A percentile compares a stretch with the other conserved stretches of the same genome.
These are phyloP conservation scores for Idaea straminata DNA, from an alignment of 2,888 invertebrate genomes.

Conservation along the genomic window DNA sequence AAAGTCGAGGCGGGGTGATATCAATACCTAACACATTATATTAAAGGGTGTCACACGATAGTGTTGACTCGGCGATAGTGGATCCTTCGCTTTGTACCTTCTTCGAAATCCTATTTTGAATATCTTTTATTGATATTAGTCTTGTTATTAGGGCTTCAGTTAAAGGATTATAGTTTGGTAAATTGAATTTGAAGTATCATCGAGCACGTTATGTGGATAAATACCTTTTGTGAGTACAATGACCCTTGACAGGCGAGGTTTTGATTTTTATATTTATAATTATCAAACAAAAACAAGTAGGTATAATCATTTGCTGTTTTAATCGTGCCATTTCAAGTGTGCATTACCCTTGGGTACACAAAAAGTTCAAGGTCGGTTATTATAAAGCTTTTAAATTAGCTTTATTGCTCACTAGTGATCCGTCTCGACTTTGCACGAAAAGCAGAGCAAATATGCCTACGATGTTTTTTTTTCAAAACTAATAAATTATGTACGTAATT, in stretches of 20 bases:
- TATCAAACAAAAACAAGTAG: no score
- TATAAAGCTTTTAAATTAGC: no score
- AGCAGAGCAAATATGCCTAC: no score
- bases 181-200: background rate
- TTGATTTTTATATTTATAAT: no score
- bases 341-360: no score
- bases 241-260: background rate
- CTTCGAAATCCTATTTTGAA: constrained; percentile 33
- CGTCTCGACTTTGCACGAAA: no score
- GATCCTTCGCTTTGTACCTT: constrained; percentile 36
- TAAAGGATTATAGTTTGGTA: background rate
- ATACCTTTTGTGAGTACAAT: background rate
- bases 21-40: constrained; percentile 31
- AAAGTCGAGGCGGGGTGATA: constrained; percentile 16
- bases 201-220: background rate
- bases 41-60: constrained; percentile 36
- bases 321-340: no score
- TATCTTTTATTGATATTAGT: constrained; percentile 32
- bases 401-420: no score
- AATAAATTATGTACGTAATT: no score
- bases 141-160: constrained; percentile 21
- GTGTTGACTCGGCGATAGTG: constrained; percentile 37
- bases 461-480: no score
- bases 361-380: no score
- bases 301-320: no score